phyloP scores from a whole-genome alignment of 2,888 invertebrate species.

The Eupithecia tripunctaria region DNA sequence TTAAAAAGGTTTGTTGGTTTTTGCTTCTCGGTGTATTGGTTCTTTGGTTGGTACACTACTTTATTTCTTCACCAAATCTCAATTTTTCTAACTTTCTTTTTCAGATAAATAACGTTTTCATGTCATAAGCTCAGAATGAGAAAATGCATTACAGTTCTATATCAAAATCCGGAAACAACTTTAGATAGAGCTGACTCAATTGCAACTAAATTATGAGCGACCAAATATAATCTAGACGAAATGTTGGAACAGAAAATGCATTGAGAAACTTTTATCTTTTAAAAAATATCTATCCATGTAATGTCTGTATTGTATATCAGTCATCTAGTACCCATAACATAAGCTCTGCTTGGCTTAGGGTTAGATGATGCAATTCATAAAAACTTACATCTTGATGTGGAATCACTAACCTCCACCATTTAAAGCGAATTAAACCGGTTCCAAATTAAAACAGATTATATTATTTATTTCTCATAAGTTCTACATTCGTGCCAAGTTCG shows the following conservation, averaged over 20 bases:
- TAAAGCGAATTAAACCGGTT: background rate
- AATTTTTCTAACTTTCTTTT: background rate
- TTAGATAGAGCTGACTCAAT: slow-evolving; percentile 47
- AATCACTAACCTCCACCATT: background rate
- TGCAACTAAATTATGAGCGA: slow-evolving; percentile 50
- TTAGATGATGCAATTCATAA: no score
- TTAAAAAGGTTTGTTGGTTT: slow-evolving; percentile 43
- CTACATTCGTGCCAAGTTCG: background rate
- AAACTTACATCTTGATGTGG: background rate
- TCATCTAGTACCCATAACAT: no score
- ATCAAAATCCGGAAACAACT: slow-evolving; percentile 23
- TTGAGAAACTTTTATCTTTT: slow-evolving; percentile 24
- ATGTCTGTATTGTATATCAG: no score
- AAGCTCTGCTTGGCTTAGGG: no score
- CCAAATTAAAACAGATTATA: background rate
- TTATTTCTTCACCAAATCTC: background rate
- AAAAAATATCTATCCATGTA: no score
- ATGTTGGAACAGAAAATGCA: slow-evolving; percentile 37
- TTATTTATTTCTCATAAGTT: background rate
- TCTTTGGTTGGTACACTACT: background rate
- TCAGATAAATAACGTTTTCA: background rate
- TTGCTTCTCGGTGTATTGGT: slow-evolving; percentile 19
- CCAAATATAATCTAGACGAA: slow-evolving; percentile 52
- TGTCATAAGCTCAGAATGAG: background rate
- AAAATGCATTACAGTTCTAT: background rate